Percentiles rank a stretch among this genome's conserved stretches.
Conservation (phyloP, 2,888 invertebrate species). For the Epiblema foenella region DNA sequence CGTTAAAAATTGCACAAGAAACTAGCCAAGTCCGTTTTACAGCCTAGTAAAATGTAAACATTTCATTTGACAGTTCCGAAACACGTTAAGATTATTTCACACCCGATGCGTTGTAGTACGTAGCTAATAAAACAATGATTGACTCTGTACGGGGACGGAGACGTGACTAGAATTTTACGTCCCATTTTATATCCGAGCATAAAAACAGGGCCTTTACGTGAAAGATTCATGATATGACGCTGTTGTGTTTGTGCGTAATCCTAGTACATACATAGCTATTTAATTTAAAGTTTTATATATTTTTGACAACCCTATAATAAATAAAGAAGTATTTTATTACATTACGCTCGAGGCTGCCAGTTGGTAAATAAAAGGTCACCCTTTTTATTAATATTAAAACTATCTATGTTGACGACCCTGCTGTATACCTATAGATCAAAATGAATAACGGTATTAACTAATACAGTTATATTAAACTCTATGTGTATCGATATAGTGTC, state of each 20-base stretch:
- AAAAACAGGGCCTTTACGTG: conserved; percentile 70
- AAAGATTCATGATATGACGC: conserved; percentile 72
- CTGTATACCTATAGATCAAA: not conserved
- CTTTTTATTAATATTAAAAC: not conserved
- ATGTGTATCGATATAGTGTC: too few relatives aligned
- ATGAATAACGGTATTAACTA: not conserved
- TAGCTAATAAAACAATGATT: conserved; percentile 81
- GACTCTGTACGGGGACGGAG: conserved; percentile 65
- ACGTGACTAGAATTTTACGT: conserved; percentile 77
- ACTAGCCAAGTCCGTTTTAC: too few relatives aligned
- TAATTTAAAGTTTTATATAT: not conserved
- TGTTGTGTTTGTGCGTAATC: conserved; percentile 55
- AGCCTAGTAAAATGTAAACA: too few relatives aligned
- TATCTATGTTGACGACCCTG: not conserved
- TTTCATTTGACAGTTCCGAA: conserved; percentile 40
- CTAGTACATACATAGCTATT: conserved; percentile 47
- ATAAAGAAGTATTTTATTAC: not conserved
- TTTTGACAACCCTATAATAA: conserved; percentile 15
- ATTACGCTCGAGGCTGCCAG: not conserved
- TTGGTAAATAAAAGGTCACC: not conserved
- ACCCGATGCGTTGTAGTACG: conserved; percentile 51
- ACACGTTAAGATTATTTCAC: conserved; percentile 51
- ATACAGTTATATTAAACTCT: not conserved
- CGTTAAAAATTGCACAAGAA: too few relatives aligned
- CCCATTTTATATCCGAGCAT: conserved; percentile 73